A percentile compares a stretch with the other conserved stretches of the same genome.
phyloP scores from a whole-genome alignment of 2,797 vertebrate species.

The Taeniopygia guttata region DNA sequence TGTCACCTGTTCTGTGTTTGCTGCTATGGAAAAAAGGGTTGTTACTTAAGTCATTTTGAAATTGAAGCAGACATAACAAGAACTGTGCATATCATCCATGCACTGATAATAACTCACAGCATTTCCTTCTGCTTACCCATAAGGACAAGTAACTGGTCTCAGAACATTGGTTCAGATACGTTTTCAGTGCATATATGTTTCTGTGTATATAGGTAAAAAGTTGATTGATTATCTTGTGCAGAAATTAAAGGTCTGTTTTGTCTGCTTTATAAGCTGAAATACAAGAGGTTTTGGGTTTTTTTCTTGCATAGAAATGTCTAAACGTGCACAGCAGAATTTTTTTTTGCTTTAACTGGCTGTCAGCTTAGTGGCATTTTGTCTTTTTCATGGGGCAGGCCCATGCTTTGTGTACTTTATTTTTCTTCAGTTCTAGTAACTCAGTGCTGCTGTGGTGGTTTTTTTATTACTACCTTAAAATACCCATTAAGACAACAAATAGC shows the following conservation, averaged over 20 bases:
- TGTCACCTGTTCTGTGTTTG: background rate
- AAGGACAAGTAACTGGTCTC: background rate
- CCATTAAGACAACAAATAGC: background rate
- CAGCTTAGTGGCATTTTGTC: background rate
- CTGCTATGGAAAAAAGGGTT: background rate
- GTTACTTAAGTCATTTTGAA: background rate
- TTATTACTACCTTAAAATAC: background rate
- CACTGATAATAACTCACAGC: constrained; percentile 18
- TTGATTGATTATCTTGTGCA: background rate
- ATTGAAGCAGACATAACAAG: background rate
- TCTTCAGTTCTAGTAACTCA: background rate
- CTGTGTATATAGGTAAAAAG: background rate
- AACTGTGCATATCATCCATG: background rate
- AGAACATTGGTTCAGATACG: background rate
- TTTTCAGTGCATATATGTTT: background rate
- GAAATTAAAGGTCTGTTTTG: background rate
- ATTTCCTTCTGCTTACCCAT: constrained; percentile 65
- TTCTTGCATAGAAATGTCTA: background rate
- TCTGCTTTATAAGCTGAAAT: background rate
- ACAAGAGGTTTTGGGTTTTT: background rate
- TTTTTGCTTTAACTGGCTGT: background rate
- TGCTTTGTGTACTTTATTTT: background rate
- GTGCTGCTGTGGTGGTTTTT: background rate
- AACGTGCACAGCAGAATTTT: background rate
- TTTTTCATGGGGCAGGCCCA: background rate